These are phyloP conservation scores for Cnemophilus loriae DNA, from an alignment of 2,113 vertebrate species.

Conservation along the genomic window DNA sequence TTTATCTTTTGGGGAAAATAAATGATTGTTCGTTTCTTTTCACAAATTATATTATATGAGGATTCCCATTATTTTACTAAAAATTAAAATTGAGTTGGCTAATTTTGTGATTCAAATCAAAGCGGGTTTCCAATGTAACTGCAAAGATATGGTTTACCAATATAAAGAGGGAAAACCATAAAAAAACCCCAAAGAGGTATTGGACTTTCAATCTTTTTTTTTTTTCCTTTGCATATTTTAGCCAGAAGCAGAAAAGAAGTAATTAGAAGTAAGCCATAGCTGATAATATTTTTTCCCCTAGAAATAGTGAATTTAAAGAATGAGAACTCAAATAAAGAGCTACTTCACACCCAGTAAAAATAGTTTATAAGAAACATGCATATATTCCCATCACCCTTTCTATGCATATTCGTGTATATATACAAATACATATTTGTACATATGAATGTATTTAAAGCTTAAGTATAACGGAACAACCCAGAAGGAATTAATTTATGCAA, in stretches of 20 bases:
- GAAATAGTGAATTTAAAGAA: neutral
- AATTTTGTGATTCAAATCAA: conserved; percentile 48
- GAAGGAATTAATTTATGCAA: conserved; percentile 53
- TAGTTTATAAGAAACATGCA: conserved; percentile 22
- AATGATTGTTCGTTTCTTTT: conserved; percentile 74
- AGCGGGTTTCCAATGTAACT: neutral
- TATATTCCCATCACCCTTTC: neutral
- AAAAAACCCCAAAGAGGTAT: neutral
- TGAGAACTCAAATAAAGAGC: neutral
- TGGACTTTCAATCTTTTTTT: neutral
- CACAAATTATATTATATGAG: conserved; percentile 67
- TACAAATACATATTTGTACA: neutral
- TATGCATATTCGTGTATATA: neutral
- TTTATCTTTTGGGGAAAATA: conserved; percentile 81
- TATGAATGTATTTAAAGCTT: conserved; percentile 17
- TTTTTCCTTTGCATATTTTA: neutral
- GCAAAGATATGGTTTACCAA: neutral
- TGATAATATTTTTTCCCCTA: neutral
- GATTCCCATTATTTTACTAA: conserved; percentile 60
- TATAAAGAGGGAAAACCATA: neutral
- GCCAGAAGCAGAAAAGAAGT: neutral
- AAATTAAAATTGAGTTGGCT: conserved; percentile 41
- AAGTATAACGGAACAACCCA: conserved; percentile 5
- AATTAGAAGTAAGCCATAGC: neutral
- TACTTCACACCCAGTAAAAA: neutral